These are phyloP conservation scores for Gymnocypris eckloni DNA, from an alignment of 2,797 vertebrate genomes.

Conservation along the genomic window DNA sequence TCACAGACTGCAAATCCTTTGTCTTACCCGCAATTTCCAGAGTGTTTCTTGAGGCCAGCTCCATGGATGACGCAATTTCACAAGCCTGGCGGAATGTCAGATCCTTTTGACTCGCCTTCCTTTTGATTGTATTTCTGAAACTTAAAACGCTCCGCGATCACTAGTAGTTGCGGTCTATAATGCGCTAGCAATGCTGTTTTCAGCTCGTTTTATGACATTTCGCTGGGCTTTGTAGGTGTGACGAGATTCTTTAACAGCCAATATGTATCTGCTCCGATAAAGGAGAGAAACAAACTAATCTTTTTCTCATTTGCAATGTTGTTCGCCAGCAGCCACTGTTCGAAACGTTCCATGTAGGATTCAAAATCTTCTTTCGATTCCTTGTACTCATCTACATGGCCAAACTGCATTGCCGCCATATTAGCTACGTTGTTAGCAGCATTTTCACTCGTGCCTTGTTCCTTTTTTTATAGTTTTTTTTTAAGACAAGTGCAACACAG, in stretches of 20 bases:
- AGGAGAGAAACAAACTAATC: not conserved
- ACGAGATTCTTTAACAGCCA: constrained; percentile 1
- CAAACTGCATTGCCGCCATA: constrained; percentile 1
- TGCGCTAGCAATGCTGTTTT: not conserved
- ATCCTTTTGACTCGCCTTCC: not conserved
- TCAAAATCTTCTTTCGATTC: not conserved
- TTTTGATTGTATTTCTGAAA: not conserved
- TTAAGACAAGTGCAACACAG: too few species aligned
- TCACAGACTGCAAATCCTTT: not conserved
- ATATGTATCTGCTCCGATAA: too few species aligned
- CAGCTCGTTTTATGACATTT: not conserved
- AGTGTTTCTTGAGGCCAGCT: not conserved
- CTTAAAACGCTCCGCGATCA: not conserved
- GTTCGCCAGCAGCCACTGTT: not conserved
- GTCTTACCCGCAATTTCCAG: not conserved
- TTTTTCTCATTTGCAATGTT: not conserved
- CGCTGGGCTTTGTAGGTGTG: not conserved
- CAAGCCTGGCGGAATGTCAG: not conserved
- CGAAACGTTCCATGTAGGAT: not conserved
- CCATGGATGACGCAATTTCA: not conserved
- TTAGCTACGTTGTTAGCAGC: not conserved
- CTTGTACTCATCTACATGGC: not conserved
- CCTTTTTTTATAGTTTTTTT: too few species aligned
- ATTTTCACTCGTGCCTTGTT: too few species aligned
- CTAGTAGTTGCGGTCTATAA: not conserved